Evolutionary conservation across 1,140 invertebrate species (phyloP), one percentile per base, ranked within the genome.

Genomic region (Carposina sasakii): DNA sequence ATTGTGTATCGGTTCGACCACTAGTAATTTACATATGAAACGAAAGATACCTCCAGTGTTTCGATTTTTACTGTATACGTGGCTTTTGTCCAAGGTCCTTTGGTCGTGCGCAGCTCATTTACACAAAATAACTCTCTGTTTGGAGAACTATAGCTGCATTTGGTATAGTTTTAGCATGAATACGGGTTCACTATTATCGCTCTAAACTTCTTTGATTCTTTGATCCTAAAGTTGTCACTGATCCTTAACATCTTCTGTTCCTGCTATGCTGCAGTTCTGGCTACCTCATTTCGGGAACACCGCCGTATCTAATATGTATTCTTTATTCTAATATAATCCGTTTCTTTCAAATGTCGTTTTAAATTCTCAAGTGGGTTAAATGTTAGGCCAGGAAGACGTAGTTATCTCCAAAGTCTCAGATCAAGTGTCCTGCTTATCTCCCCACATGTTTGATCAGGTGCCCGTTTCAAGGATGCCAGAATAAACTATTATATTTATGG

Each of bases 391-490:
- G 70, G 73, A 75, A 77, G 64, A 52, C 69, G 57, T 55, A 43
- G 64, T 79, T 82, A 79, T 79, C 78, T 76, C 65, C 65, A 52
- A 56, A 67, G 64, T 71, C 68, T 65, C 67, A 72, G 70, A 78
- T 79, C 75, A 76, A 79, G 78, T 78, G 78, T 67, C 56, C 67
- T 54, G 57, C 70, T 78, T 81, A 79, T 79, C 76, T 71, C 57
- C 68, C 65, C 67, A 71, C 62, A 68, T 82, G 70, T 82, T 82
- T 82, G 70, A 76, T 78, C 78, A 82, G 78, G 76, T 82, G 78
- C 67, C 58, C 33, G 40, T 60, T 50, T 30, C 3, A 20, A 28
- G 17, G 8, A 45, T 16, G 26, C 17, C 17, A 37, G 17, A 13
- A 37, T 17, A 37, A 16, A 37, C 13, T 15, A 16, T 17, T 17